Evolutionary conservation across 2,888 invertebrate species (phyloP), one percentile per base, ranked within the genome.

Genomic region (Slavum lentiscoides): DNA sequence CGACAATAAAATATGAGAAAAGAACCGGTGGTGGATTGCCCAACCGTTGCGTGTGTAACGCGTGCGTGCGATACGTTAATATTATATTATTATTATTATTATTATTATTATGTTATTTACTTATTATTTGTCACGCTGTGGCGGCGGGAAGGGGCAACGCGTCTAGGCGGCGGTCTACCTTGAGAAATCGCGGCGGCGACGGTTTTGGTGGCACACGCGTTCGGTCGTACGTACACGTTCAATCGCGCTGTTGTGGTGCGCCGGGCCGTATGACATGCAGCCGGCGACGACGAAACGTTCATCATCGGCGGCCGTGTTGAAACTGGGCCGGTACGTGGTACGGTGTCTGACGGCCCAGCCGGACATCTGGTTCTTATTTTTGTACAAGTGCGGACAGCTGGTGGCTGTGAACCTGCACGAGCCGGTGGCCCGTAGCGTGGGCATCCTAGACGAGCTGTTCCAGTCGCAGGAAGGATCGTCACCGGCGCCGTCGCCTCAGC

Each of bases 401-500:
- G 76, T 82, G 7, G 55, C 82, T 68, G 75, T 75, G 62, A 64
- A 75, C 67, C 81, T 83, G 77, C 83, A 84, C 69, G 84, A 83
- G 43, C 84, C 84, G 17, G 82, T 85, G 49, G 88, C 88, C 82
- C 86, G 87, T 82, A 87, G 88, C 82, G 87, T 87, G 81, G 87
- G 87, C 84, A 90, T 92, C 85, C 88, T 92, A 85, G 92, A 92
- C 87, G 91, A 91, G 85, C 88, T 92, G 70, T 82, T 91, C 91
- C 81, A 89, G 82, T 86, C 86, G 64, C 87, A 87, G 59, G 86
- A 87, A 67, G 21, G 13, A 21, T 7, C 23, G 19, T 9, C 23
- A 11, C 11, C 23, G n/a, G n/a, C n/a, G 61, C 72, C 61, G 62
- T 23, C 61, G 49, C 37, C 17, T 37, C 64, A 19, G 53, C 37